Conservation (phyloP, 1,140 invertebrate genomes). For the Sitophilus oryzae region DNA sequence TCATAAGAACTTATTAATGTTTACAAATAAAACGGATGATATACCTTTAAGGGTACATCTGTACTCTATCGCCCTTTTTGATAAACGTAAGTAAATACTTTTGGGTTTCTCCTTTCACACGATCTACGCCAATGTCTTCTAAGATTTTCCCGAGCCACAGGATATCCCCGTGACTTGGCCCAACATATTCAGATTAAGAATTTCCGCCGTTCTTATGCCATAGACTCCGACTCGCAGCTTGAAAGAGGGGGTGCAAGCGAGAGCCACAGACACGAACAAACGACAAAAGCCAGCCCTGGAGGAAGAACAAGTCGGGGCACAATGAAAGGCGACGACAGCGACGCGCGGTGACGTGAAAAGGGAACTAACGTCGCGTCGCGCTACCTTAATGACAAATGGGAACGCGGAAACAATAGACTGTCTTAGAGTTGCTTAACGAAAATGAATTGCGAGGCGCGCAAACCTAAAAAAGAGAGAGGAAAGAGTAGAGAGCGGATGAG, state of each 20-base stretch:
- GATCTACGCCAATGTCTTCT: neutral
- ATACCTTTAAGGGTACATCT: no score
- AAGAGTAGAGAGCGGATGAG: neutral
- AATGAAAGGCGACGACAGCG: constrained; percentile 2
- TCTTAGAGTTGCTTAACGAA: constrained; percentile 3
- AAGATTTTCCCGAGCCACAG: neutral
- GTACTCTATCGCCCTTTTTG: no score
- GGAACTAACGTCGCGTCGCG: neutral
- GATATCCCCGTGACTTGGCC: constrained; percentile 3
- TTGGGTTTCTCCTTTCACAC: no score
- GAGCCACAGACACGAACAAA: no score
- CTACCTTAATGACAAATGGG: constrained; percentile 9
- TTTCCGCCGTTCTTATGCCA: constrained; percentile 6
- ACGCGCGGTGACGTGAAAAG: constrained; percentile 1
- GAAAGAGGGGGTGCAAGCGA: no score
- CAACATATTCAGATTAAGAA: constrained; percentile 9
- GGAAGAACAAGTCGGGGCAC: constrained; percentile 5
- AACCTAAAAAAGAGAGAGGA: no score
- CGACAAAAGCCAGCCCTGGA: neutral
- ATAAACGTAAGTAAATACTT: no score
- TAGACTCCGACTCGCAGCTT: no score
- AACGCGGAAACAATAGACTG: constrained; percentile 2
- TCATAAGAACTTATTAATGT: no score
- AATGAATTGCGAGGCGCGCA: neutral
- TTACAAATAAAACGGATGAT: no score